Evolutionary conservation across 2,888 invertebrate genomes (phyloP), one percentile per base, ranked within the genome.

Genomic region (Lasioglossum marginatum): DNA sequence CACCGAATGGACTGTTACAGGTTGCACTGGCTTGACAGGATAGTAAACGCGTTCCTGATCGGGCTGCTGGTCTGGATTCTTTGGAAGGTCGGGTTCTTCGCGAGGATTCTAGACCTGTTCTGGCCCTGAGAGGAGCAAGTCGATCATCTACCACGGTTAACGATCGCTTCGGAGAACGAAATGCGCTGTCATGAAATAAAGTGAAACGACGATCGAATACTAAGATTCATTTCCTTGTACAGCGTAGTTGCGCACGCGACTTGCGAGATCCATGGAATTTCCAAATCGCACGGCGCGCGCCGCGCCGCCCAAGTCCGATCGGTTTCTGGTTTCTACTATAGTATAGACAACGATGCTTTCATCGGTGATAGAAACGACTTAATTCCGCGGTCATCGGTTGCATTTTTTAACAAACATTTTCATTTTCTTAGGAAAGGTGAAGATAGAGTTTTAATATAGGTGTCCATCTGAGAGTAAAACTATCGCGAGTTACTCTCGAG

Each of bases 1-100:
- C 16, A 45, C 16, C 45, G 4, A 45, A 45, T 45, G 16, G 68
- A 85, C 43, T 87, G 81, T 94, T 94, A 68, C 92, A 95, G 95
- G 79, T 94, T 95, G 94, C 88, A 90, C 70, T 92, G 93, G 93
- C 74, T 95, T 78, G 93, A 95, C 79, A 88, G 68, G 48, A 82
- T 92, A 60, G 86, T 92, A 66, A 93, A 89, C 68, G 68, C 72
- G 14, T 85, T 85, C 52, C 31, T 93, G n/a, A n/a, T 79, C 5
- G n/a, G 83, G 0, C 10, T 92, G 2, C 0, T 88, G 8, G 4
- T 85, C 0, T 93, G 91, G 91, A 37, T 91, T 3, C 0, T 78
- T 0, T 19, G 14, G 19, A n/a, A 31, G 12, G 12, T 6, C 1
- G 81, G 82, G 2, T 14, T 60, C 5, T n/a, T 80, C 14, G 76